A percentile compares a stretch with the other conserved stretches of the same genome.
Conservation (phyloP, 2,797 vertebrate species). For the Myotis myotis region DNA sequence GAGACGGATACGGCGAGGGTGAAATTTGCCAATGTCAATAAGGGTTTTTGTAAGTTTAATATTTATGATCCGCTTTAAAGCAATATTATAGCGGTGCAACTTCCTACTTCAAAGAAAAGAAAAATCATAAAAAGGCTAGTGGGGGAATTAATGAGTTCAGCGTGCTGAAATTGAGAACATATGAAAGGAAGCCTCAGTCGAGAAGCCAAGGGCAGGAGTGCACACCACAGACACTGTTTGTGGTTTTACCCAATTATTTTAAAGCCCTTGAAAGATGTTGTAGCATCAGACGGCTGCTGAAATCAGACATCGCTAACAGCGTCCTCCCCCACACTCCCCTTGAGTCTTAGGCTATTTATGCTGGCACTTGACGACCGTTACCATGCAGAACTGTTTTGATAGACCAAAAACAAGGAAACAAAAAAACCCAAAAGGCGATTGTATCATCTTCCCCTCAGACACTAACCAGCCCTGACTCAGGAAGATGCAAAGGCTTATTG, state of each 20-base stretch:
- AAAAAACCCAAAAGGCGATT: conserved; percentile 12
- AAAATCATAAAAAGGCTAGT: conserved; percentile 75
- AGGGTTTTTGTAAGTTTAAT: conserved; percentile 68
- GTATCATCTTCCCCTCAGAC: conserved; percentile 31
- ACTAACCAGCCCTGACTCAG: background rate
- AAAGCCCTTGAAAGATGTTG: conserved; percentile 75
- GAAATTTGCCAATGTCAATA: conserved; percentile 72
- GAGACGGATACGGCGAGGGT: conserved; percentile 19
- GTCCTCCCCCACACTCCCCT: conserved; percentile 40
- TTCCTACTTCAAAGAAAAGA: conserved; percentile 69
- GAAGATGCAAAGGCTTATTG: background rate
- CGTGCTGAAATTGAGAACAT: conserved; percentile 69
- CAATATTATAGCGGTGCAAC: conserved; percentile 55
- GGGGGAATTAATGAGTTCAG: conserved; percentile 77
- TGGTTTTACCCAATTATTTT: conserved; percentile 79
- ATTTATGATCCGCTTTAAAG: conserved; percentile 74
- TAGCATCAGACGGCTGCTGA: conserved; percentile 53
- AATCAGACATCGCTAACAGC: conserved; percentile 60
- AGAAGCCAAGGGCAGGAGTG: conserved; percentile 73
- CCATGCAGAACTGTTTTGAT: conserved; percentile 69
- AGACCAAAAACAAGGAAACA: conserved; percentile 51
- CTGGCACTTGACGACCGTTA: conserved; percentile 72
- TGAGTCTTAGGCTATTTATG: conserved; percentile 63
- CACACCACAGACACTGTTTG: conserved; percentile 75
- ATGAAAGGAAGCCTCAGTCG: conserved; percentile 60